phyloP scores from a whole-genome alignment of 1,140 invertebrate genomes.

The Atta colombica region DNA sequence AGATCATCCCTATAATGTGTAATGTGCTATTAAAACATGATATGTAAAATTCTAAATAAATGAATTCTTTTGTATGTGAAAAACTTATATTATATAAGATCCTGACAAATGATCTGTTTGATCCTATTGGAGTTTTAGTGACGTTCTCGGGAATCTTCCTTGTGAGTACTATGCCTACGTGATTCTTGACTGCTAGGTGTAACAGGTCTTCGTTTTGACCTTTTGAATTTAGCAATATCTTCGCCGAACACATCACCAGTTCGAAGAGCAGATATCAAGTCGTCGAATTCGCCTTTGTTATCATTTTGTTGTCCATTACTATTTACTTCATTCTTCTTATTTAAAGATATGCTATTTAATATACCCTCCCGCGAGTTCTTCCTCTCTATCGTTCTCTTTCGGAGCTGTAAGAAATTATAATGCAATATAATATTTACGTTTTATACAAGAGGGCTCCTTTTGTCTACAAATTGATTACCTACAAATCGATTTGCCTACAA shows the following conservation, averaged over 20 bases:
- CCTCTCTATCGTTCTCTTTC: constrained; percentile 95
- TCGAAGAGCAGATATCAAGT: constrained; percentile 97
- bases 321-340: constrained; percentile 86
- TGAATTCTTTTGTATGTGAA: neutral
- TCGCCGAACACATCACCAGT: constrained; percentile 99
- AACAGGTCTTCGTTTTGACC: constrained; percentile 90
- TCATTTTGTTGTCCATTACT: constrained; percentile 87
- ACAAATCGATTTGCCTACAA: no score
- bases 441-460: neutral
- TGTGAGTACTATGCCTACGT: constrained; percentile 88
- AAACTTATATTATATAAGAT: neutral
- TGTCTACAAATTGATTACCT: no score
- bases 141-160: constrained; percentile 91
- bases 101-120: neutral
- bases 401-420: constrained; percentile 87
- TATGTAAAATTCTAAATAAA: neutral
- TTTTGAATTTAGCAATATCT: constrained; percentile 97
- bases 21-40: constrained; percentile 14
- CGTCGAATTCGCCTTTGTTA: constrained; percentile 97
- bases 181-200: constrained; percentile 88
- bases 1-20: neutral
- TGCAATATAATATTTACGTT: neutral
- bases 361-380: constrained; percentile 92
- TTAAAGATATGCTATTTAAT: constrained; percentile 87
- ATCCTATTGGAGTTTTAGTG: constrained; percentile 70